Evolutionary conservation across 2,797 vertebrate genomes (phyloP), one percentile per base, ranked within the genome.

Genomic region (Micrastur ruficollis): DNA sequence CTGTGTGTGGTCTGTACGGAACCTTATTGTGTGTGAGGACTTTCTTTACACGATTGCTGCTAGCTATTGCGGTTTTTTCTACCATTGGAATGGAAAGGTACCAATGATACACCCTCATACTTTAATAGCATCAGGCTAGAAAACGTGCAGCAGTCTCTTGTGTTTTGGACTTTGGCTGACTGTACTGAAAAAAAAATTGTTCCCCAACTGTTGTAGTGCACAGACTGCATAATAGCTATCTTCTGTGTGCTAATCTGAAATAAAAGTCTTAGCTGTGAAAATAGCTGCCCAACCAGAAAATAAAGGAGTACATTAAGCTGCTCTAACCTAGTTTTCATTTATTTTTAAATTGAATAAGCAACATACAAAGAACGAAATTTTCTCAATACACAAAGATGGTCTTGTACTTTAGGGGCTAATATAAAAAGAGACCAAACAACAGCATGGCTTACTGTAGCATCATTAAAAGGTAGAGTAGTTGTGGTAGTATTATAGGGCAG

Each of bases 371-470:
- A 86, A 89, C 32, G 86, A 74, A 65, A 9, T 78, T 88, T 50
- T 86, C 85, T 68, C 89, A 49, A 53, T 59, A 55, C 12, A 63
- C 31, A 47, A 59, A 78, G 93, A 92, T 83, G 32, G 25, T 58
- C 27, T 59, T 71, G 25, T 58, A 42, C 46, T 92, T 93, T 61
- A 81, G 38, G 65, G 42, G 63, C 61, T 73, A 86, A 92, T 78
- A 89, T 78, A 95, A 97, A 78, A 90, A 68, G 89, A 87, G 66
- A 85, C 82, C 20, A 81, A 90, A 84, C 38, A 36, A 75, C 81
- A 86, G 11, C 46, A 42, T 56, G 79, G 73, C 89, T 95, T 93
- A 47, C 59, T 93, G 93, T 56, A 75, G 26, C 38, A 20, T 90
- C 62, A 50, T 95, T 89, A 91, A 74, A 95, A 89, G 82, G n/a